These are phyloP conservation scores for Meta bourneti DNA, from an alignment of 2,888 invertebrate genomes.

Conservation along the genomic window DNA sequence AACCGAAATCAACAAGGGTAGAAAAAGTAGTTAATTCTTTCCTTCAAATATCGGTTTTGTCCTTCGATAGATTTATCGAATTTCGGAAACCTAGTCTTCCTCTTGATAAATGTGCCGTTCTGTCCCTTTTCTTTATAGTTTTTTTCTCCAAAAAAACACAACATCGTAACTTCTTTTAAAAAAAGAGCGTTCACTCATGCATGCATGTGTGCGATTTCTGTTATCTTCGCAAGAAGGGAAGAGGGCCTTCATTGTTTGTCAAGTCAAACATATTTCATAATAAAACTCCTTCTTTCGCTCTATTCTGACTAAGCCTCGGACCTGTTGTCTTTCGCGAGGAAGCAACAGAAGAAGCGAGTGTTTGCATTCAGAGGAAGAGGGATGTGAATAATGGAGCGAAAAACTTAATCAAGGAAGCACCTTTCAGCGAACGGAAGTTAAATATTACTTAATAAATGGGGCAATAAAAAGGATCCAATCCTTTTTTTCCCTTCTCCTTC, in stretches of 20 bases:
- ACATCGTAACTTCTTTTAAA: slow-evolving; percentile 16
- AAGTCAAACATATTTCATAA: slow-evolving; percentile 71
- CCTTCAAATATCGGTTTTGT: slow-evolving; percentile 73
- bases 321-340: slow-evolving; percentile 52
- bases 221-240: slow-evolving; percentile 44
- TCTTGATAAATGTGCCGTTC: slow-evolving; percentile 62
- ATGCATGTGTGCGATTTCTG: slow-evolving; percentile 27
- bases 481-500: slow-evolving; percentile 21
- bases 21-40: slow-evolving; percentile 58
- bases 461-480: slow-evolving; percentile 47
- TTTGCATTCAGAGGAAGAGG: slow-evolving; percentile 41
- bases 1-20: slow-evolving; percentile 28
- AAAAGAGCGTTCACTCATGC: slow-evolving; percentile 26
- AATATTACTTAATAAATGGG: slow-evolving; percentile 68
- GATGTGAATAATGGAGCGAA: slow-evolving; percentile 49
- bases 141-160: slow-evolving; percentile 21
- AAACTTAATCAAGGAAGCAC: slow-evolving; percentile 63
- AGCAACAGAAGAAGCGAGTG: slow-evolving; percentile 42
- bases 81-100: slow-evolving; percentile 60
- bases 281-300: slow-evolving; percentile 38
- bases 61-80: slow-evolving; percentile 70
- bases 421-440: slow-evolving; percentile 53
- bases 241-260: slow-evolving; percentile 65
- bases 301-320: not conserved
- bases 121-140: slow-evolving; percentile 33